phyloP scores from a whole-genome alignment of 2,797 vertebrate species.

The Tarsius wallacei region DNA sequence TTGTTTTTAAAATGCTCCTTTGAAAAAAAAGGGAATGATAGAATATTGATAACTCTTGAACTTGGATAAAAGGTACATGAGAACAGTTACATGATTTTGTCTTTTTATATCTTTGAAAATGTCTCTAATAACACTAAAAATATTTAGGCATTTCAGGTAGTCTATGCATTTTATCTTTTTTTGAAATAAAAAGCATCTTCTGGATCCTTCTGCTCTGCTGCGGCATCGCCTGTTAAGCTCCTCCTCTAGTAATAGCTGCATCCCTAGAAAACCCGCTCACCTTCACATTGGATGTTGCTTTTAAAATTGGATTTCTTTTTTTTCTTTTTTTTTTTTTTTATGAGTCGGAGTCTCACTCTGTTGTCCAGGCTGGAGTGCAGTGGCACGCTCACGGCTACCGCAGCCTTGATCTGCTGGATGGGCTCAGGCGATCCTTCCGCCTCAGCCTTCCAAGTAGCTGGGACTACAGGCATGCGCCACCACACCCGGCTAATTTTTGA shows the following conservation, averaged over 20 bases:
- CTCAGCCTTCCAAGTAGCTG: no score
- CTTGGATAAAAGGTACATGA: background rate
- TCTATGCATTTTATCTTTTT: background rate
- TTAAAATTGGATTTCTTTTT: no score
- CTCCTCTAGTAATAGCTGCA: fast-evolving
- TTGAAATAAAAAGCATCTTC: background rate
- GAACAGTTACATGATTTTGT: background rate
- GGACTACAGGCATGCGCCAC: no score
- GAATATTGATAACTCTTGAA: background rate
- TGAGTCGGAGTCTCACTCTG: no score
- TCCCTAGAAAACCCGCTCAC: background rate
- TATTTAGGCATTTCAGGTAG: background rate
- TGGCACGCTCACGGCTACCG: no score
- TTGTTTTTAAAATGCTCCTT: background rate
- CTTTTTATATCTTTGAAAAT: background rate
- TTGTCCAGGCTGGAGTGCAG: no score
- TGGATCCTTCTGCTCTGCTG: background rate
- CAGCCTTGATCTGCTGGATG: no score
- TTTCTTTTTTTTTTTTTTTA: no score
- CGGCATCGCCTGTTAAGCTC: fast-evolving
- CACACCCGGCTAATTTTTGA: no score
- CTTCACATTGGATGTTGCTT: fast-evolving
- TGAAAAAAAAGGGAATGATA: background rate
- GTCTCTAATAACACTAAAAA: background rate
- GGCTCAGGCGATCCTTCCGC: no score